Evolutionary conservation across 2,113 vertebrate genomes (phyloP), one percentile per base, ranked within the genome.

Genomic region (Micronycteris hirsuta): DNA sequence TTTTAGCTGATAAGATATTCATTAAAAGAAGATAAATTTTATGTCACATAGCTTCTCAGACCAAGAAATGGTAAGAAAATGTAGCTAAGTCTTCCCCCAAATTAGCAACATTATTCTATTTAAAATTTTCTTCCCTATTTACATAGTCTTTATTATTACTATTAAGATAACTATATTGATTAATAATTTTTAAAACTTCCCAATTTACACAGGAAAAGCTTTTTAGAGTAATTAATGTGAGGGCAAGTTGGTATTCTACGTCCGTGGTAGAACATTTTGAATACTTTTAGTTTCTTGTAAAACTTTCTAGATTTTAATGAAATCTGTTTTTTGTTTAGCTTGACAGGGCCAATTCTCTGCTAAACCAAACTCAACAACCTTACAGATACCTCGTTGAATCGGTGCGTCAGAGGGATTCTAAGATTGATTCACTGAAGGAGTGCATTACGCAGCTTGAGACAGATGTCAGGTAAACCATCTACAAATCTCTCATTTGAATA

Each of bases 381-480:
- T 99, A 99, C 95, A 99, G 99, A 97, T 99, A 99, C 95, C 99
- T 99, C 89, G 99, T 99, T 38, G 99, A 99, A 96, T 99, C 99
- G 0, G 99, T 99, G 63, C 99, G 98, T 41, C 99, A 99, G 97
- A 99, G 98, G 97, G 99, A 99, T 93, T 97, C 98, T n/a, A 99
- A 99, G 95, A 99, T 99, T 97, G 97, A 95, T 88, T 67, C 95
- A 1, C 98, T 99, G 91, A 99, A 98, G 96, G 98, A 99, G 82
- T 98, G 83, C 3, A 96, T 99, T 93, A 12, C 98, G 10, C 98
- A 98, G 38, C 99, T 99, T 63, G 99, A 99, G 95, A 98, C 99
- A 78, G 98, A 99, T 92, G 92, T 99, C 98, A 99, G 99, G 99
- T 99, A 99, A 98, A 89, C 78, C 33, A 78, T 86, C 82, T 84